Percentiles rank a stretch among this genome's conserved stretches.
Evolutionary conservation across 2,797 vertebrate species (phyloP).

Genomic region (Lutjanus argentimaculatus): DNA sequence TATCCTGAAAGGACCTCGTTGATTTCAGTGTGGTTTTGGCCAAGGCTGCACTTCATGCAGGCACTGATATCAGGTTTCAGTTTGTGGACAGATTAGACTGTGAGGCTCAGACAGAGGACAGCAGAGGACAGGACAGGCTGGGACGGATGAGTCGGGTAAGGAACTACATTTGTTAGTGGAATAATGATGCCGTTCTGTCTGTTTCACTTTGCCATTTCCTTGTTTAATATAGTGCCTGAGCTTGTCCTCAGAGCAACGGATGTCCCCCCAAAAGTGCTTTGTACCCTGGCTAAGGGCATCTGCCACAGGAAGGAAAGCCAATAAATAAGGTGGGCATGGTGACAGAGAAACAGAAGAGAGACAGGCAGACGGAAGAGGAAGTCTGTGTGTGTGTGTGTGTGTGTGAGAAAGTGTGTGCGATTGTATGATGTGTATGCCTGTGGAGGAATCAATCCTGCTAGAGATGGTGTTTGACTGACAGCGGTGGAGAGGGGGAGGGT

Average conservation of each 20-base stretch:
- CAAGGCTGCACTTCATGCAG: constrained; percentile 14
- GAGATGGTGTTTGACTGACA: constrained; percentile 78
- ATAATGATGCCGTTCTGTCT: constrained; percentile 69
- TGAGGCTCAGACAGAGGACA: constrained; percentile 60
- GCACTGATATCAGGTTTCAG: constrained; percentile 52
- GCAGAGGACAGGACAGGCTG: constrained; percentile 49
- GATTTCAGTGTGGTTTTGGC: constrained; percentile 26
- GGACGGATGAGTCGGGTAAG: constrained; percentile 34
- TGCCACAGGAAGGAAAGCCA: constrained; percentile 41
- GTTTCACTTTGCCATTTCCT: constrained; percentile 64
- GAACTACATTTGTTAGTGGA: constrained; percentile 62
- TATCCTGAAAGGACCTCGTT: constrained; percentile 4
- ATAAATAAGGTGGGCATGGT: constrained; percentile 66
- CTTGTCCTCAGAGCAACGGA: constrained; percentile 65
- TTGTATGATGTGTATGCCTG: constrained; percentile 39
- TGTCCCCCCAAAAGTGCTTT: constrained; percentile 48
- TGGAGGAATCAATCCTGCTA: constrained; percentile 67
- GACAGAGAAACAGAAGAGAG: constrained; percentile 29
- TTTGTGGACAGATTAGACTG: constrained; percentile 52
- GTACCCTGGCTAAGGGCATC: constrained; percentile 61
- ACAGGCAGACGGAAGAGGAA: constrained; percentile 17
- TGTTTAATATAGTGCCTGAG: constrained; percentile 59
- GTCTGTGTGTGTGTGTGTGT: constrained; percentile 4
- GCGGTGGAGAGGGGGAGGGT: constrained; percentile 42
- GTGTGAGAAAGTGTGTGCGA: neutral